These are phyloP conservation scores for Oreochromis niloticus DNA, from an alignment of 2,113 vertebrate genomes.

Conservation along the genomic window DNA sequence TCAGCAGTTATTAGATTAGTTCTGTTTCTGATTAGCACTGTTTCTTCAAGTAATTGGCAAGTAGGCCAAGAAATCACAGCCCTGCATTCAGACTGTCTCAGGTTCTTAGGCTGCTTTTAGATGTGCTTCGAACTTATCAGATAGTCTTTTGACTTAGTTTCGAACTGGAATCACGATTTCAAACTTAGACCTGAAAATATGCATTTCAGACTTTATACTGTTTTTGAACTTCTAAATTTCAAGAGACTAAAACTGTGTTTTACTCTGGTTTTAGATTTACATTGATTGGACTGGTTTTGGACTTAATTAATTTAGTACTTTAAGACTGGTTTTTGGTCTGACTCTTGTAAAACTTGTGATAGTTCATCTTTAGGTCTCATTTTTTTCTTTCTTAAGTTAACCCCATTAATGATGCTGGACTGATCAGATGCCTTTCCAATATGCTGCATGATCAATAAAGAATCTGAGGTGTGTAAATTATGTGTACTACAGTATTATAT, in stretches of 20 bases:
- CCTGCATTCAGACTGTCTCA: background rate
- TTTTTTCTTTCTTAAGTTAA: background rate
- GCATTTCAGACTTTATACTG: rapidly evolving
- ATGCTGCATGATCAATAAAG: background rate
- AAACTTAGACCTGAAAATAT: background rate
- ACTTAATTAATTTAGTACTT: background rate
- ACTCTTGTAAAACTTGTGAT: background rate
- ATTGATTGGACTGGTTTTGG: background rate
- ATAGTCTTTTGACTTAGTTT: background rate
- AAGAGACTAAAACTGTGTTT: background rate
- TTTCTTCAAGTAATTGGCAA: background rate
- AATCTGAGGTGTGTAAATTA: background rate
- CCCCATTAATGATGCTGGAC: background rate
- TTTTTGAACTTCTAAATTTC: background rate
- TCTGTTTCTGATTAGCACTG: background rate
- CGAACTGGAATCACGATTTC: background rate
- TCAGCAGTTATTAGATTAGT: background rate
- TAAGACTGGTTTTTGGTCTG: background rate
- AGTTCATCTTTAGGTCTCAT: background rate
- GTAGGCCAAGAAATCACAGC: background rate
- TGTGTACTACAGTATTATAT: background rate
- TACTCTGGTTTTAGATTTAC: background rate
- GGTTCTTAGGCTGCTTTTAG: background rate
- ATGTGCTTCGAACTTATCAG: background rate
- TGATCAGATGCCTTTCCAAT: background rate